Evolutionary conservation across 2,888 invertebrate genomes (phyloP).

Genomic region (Caenorhabditis becei): DNA sequence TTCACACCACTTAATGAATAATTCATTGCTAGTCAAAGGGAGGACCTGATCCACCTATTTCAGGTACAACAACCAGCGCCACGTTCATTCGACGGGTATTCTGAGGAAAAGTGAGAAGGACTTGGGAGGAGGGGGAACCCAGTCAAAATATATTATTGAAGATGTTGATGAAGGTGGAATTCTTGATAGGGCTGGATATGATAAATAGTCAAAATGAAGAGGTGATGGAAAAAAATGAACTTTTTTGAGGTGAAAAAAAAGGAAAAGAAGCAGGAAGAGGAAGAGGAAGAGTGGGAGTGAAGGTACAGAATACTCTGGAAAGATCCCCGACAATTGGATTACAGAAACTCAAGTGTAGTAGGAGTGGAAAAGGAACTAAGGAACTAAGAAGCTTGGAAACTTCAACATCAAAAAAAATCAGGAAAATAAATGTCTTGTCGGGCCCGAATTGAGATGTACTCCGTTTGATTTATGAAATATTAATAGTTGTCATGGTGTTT

Average conservation of each 20-base stretch:
- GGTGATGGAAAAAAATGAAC: too few relatives aligned
- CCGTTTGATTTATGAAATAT: slow-evolving; percentile 23
- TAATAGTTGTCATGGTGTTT: slow-evolving; percentile 30
- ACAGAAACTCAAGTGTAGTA: not conserved
- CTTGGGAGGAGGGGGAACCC: not conserved
- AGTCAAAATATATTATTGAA: slow-evolving; percentile 8
- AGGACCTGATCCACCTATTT: slow-evolving; percentile 31
- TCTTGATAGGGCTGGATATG: not conserved
- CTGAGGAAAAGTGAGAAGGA: slow-evolving; percentile 1
- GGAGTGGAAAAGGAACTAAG: not conserved
- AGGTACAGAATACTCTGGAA: not conserved
- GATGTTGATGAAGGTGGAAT: slow-evolving; percentile 31
- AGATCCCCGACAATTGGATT: not conserved
- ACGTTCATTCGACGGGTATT: slow-evolving; percentile 17
- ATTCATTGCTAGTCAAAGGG: slow-evolving; percentile 32
- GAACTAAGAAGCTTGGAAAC: too few relatives aligned
- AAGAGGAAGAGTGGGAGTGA: not conserved
- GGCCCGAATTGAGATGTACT: not conserved
- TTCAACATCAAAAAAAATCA: not conserved
- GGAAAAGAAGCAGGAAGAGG: too few relatives aligned
- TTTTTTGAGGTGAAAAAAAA: too few relatives aligned
- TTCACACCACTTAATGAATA: slow-evolving; percentile 37
- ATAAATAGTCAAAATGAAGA: not conserved
- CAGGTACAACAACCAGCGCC: slow-evolving; percentile 35
- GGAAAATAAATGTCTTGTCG: too few relatives aligned